Evolutionary conservation across 2,113 vertebrate genomes (phyloP).

Genomic region (Psittacara wagleri): DNA sequence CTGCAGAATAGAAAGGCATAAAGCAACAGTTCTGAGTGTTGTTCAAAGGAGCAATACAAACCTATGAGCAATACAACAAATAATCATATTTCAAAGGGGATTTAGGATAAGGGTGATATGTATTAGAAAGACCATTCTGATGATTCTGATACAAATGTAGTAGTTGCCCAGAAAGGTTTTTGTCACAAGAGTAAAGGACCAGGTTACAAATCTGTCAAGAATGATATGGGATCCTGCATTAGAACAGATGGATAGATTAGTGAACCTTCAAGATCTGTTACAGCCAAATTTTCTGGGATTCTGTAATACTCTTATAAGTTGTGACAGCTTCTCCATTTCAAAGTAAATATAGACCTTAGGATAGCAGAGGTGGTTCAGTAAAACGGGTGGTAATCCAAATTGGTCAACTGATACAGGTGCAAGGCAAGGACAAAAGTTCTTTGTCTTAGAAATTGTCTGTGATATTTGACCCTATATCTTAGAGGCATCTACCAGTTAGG

Average conservation of each 20-base stretch:
- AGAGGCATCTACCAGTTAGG: not conserved
- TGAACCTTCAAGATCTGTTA: not conserved
- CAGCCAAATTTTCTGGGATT: not conserved
- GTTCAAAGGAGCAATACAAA: not conserved
- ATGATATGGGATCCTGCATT: not conserved
- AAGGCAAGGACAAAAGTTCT: not conserved
- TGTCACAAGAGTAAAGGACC: not conserved
- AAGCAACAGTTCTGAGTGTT: not conserved
- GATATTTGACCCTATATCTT: not conserved
- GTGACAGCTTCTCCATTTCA: not conserved
- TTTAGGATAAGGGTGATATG: not conserved
- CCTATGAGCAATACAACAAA: not conserved
- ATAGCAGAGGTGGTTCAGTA: not conserved
- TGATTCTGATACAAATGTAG: not conserved
- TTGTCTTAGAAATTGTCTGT: not conserved
- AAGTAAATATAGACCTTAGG: not conserved
- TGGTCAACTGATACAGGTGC: not conserved
- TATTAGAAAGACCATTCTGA: not conserved
- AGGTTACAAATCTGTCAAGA: not conserved
- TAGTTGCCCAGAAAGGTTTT: not conserved
- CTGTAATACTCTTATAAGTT: not conserved
- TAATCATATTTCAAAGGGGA: not conserved
- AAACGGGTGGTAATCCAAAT: not conserved
- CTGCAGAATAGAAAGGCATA: not conserved
- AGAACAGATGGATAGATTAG: not conserved